Percentiles rank a stretch among this genome's conserved stretches.
Evolutionary conservation across 2,888 invertebrate species (phyloP).

Genomic region (Scaptomyza parva): DNA sequence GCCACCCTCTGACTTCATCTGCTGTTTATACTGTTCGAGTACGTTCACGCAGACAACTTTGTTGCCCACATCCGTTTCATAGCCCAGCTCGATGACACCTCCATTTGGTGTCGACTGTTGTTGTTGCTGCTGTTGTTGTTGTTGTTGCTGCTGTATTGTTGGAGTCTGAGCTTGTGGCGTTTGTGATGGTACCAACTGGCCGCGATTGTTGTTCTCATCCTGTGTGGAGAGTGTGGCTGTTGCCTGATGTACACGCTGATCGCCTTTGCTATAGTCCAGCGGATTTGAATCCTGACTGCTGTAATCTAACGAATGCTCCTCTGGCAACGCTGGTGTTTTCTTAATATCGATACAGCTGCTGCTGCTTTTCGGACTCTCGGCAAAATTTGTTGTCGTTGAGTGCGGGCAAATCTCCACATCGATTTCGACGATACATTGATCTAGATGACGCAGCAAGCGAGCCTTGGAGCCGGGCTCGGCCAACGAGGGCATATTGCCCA

Average conservation of each 20-base stretch:
- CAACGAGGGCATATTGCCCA: slow-evolving; percentile 85
- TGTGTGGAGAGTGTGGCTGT: slow-evolving; percentile 49
- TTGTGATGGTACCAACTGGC: slow-evolving; percentile 42
- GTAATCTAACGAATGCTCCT: slow-evolving; percentile 83
- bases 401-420: slow-evolving; percentile 86
- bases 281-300: slow-evolving; percentile 85
- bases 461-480: slow-evolving; percentile 87
- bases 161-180: slow-evolving; percentile 16
- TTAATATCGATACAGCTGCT: slow-evolving; percentile 80
- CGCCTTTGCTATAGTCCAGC: slow-evolving; percentile 85
- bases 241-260: slow-evolving; percentile 39
- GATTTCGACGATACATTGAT: slow-evolving; percentile 87
- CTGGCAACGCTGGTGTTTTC: slow-evolving; percentile 68
- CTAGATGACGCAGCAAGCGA: slow-evolving; percentile 86
- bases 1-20: slow-evolving; percentile 67
- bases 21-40: slow-evolving; percentile 81
- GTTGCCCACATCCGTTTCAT: slow-evolving; percentile 62
- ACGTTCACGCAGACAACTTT: slow-evolving; percentile 76
- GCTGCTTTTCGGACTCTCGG: slow-evolving; percentile 81
- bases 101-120: slow-evolving; percentile 39
- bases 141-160: slow-evolving; percentile 25
- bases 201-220: slow-evolving; percentile 84
- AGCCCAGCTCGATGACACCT: slow-evolving; percentile 58
- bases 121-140: slow-evolving; percentile 8
- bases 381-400: slow-evolving; percentile 68